Evolutionary conservation across 2,888 invertebrate genomes (phyloP).

Genomic region (Synergus itoensis): DNA sequence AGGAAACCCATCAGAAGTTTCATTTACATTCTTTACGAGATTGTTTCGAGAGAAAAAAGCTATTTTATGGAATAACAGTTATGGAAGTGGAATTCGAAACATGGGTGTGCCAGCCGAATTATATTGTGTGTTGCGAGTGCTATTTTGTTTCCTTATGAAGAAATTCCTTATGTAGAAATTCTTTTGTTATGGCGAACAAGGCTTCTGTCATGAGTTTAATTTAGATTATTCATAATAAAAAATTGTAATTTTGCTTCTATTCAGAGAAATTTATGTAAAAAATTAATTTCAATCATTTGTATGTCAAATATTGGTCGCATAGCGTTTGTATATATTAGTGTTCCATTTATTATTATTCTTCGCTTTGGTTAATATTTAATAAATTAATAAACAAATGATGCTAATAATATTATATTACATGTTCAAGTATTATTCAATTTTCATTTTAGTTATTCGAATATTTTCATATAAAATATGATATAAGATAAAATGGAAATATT

Average conservation of each 20-base stretch:
- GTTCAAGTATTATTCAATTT: no score
- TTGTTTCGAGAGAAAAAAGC: background rate
- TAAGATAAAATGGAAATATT: background rate
- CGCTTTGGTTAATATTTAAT: no score
- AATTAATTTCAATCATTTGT: background rate
- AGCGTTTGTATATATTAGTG: background rate
- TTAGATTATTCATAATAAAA: background rate
- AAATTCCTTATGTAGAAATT: constrained; percentile 7
- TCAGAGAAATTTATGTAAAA: background rate
- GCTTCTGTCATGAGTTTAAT: background rate
- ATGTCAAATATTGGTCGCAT: background rate
- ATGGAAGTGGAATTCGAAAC: background rate
- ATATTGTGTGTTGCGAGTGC: background rate
- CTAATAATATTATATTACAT: background rate
- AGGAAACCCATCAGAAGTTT: background rate
- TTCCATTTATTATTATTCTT: no score
- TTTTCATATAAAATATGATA: background rate
- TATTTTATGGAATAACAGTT: background rate
- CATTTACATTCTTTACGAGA: constrained; percentile 4
- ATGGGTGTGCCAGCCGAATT: constrained; percentile 15
- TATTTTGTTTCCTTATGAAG: constrained; percentile 15
- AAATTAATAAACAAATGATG: no score
- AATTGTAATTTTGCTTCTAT: background rate
- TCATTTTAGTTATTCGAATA: background rate
- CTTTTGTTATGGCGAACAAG: constrained; percentile 10